phyloP scores from a whole-genome alignment of 2,113 vertebrate species.

The Hippocampus comes region DNA sequence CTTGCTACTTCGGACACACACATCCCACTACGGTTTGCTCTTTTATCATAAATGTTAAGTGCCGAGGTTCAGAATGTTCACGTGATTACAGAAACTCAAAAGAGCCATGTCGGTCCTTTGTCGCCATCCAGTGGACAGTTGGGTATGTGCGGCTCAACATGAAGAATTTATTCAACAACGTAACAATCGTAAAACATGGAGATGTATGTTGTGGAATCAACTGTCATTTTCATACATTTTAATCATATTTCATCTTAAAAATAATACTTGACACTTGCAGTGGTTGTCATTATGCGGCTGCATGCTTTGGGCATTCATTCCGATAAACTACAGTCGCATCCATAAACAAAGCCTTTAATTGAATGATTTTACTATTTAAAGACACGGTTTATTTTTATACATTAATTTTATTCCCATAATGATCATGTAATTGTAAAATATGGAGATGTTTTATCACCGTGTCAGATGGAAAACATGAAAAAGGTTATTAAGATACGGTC shows the following conservation, averaged over 20 bases:
- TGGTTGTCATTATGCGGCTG: background rate
- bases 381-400: constrained; percentile 32
- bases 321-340: constrained; percentile 30
- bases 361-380: constrained; percentile 39
- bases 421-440: constrained; percentile 22
- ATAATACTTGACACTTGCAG: background rate
- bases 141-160: constrained; percentile 1
- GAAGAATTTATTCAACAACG: constrained; percentile 9
- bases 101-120: background rate
- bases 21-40: constrained; percentile 14
- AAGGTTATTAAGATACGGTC: constrained; percentile 2
- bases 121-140: constrained; percentile 4
- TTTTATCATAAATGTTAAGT: constrained; percentile 3
- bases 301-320: constrained; percentile 12
- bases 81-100: constrained; percentile 1
- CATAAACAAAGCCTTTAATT: constrained; percentile 35
- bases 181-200: constrained; percentile 1
- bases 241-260: background rate
- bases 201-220: background rate
- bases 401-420: constrained; percentile 26
- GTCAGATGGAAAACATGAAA: constrained; percentile 34
- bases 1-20: constrained; percentile 12
- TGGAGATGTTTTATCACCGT: constrained; percentile 40
- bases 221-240: background rate
- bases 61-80: constrained; percentile 10